These are phyloP conservation scores for Hydropsyche tenuis DNA, from an alignment of 1,140 invertebrate genomes.

Conservation along the genomic window DNA sequence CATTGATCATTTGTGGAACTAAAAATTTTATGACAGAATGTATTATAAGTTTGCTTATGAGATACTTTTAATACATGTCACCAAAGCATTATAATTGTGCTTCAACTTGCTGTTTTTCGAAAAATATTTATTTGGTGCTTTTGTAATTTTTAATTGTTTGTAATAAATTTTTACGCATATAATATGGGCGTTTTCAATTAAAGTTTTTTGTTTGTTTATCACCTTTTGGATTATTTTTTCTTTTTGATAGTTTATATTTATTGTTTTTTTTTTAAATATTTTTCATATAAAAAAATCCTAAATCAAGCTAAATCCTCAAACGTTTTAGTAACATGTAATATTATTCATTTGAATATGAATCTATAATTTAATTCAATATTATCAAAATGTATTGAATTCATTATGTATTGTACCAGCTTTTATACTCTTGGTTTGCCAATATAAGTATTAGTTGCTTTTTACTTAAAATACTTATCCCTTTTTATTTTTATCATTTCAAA, in stretches of 20 bases:
- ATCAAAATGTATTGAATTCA: not conserved
- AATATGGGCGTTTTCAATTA: not conserved
- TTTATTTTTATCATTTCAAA: not conserved
- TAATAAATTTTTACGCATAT: constrained; percentile 27
- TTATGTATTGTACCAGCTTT: not conserved
- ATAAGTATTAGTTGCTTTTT: constrained; percentile 20
- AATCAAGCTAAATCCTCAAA: too few relatives aligned
- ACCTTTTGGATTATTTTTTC: not conserved
- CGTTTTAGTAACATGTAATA: not conserved
- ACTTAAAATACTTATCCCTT: not conserved
- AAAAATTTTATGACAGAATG: too few relatives aligned
- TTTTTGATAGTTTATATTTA: not conserved
- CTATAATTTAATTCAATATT: not conserved
- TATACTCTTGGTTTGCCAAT: constrained; percentile 46
- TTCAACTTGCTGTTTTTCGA: constrained; percentile 13
- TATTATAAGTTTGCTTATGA: too few relatives aligned
- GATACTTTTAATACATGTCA: not conserved
- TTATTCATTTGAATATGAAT: constrained; percentile 5
- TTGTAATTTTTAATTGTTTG: constrained; percentile 25
- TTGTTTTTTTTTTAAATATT: not conserved
- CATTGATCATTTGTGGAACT: not conserved
- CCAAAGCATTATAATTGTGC: constrained; percentile 15
- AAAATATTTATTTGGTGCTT: constrained; percentile 17
- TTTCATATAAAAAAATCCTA: constrained; percentile 5
- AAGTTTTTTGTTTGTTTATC: not conserved